Evolutionary conservation across 2,888 invertebrate species (phyloP).

Genomic region (Orthonevra nobilis): DNA sequence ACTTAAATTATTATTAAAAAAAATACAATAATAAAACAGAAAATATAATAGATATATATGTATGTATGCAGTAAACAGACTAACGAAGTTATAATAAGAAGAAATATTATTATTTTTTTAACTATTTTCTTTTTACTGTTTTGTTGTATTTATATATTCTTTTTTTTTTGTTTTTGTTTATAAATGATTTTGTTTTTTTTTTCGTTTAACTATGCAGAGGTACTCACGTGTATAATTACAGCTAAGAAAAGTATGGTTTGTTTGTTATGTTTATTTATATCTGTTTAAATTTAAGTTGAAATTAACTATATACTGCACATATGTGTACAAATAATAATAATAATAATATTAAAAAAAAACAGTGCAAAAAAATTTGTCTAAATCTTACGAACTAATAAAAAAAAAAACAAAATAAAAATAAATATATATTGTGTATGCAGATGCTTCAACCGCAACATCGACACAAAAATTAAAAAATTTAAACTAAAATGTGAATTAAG

Average conservation of each 20-base stretch:
- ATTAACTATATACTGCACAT: slow-evolving; percentile 62
- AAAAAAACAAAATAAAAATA: slow-evolving; percentile 53
- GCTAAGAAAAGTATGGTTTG: slow-evolving; percentile 64
- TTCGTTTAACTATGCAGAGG: slow-evolving; percentile 71
- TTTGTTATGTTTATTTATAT: slow-evolving; percentile 25
- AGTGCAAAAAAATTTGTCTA: slow-evolving; percentile 70
- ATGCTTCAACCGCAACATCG: slow-evolving; percentile 16
- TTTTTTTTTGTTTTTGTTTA: slow-evolving; percentile 20
- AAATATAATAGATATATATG: too few relatives aligned
- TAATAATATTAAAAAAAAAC: slow-evolving; percentile 53
- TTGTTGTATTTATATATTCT: slow-evolving; percentile 3
- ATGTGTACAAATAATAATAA: slow-evolving; percentile 52
- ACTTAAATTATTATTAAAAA: too few relatives aligned
- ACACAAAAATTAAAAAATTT: too few relatives aligned
- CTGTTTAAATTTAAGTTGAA: slow-evolving; percentile 53
- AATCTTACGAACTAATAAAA: slow-evolving; percentile 68
- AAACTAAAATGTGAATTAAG: slow-evolving; percentile 46
- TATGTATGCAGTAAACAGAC: too few relatives aligned
- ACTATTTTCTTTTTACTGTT: slow-evolving; percentile 14
- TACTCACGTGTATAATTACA: slow-evolving; percentile 70
- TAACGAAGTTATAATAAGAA: slow-evolving; percentile 25
- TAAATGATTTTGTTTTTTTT: slow-evolving; percentile 45
- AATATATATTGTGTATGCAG: slow-evolving; percentile 41
- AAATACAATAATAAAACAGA: too few relatives aligned
- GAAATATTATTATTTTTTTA: slow-evolving; percentile 39